Base-by-base conservation (phyloP, 2,113 vertebrate genomes). In the Chaetodon auriga region DNA sequence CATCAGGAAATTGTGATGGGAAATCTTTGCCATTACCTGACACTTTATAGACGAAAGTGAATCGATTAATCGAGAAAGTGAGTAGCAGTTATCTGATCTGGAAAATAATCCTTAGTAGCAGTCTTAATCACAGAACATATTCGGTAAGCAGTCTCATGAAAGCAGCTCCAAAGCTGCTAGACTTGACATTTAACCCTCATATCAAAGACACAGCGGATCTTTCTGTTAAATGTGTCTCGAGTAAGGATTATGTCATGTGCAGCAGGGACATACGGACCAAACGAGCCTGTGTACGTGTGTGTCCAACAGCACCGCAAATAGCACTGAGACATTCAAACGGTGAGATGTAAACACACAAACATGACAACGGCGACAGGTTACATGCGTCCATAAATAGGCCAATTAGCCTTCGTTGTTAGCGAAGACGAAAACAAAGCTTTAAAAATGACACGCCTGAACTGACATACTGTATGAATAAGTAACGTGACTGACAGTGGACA, bases 401-500 rank as follows among this genome's bases (percentile, higher is more conserved):
- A 49, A 41, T 57, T 11, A 13, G 11, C 1, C 5, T 38, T n/a
- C 0, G 7, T 41, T 41, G 18, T 51, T 35, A 55, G 66, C 70
- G 13, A 5, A 30, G 19, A 53, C 0, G 0, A 35, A 23, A 0
- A 12, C 11, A 19, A 36, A 16, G 4, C 11, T 51, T 19, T 66
- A 38, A 16, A 19, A 13, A 21, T 7, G 71, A 63, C 13, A 66
- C 19, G 36, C 62, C 41, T 74, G 58, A 38, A 19, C 1, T 15
- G 76, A 12, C 61, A n/a, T 2, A 13, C 51, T 25, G 73, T 51
- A 91, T 89, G 73, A 94, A 93, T 92, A 87, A 92, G 76, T 90
- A 83, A 92, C 76, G n/a, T 73, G 72, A 83, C 81, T 89, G 93
- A 90, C 84, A 92, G 88, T 25, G 78, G 90, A 94, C 87, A 92